A percentile compares a stretch with the other conserved stretches of the same genome.
These are phyloP conservation scores for Calyptomena viridis DNA, from an alignment of 2,113 vertebrate species.

Conservation along the genomic window DNA sequence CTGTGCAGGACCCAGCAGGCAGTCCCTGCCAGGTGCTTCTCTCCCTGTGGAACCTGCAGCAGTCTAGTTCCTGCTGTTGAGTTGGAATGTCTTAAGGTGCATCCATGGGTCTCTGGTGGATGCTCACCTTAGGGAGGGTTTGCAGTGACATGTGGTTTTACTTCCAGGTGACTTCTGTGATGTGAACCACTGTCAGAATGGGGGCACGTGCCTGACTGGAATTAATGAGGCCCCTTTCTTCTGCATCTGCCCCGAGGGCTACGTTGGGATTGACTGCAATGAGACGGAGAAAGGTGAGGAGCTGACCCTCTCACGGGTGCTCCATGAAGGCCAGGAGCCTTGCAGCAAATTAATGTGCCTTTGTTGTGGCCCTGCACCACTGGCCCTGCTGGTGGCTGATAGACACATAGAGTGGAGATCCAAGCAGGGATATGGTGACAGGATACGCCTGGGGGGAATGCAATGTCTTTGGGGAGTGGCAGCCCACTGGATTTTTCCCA, in stretches of 20 bases:
- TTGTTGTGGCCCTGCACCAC: accelerated
- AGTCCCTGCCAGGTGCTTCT: neutral
- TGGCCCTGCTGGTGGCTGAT: neutral
- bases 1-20: neutral
- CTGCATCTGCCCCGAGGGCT: slow-evolving; percentile 90
- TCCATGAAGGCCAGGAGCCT: neutral
- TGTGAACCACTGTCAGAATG: slow-evolving; percentile 85
- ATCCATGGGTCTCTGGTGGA: neutral
- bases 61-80: neutral
- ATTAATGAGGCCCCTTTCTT: slow-evolving; percentile 80
- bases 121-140: neutral
- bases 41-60: neutral
- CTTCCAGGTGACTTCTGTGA: slow-evolving; percentile 86
- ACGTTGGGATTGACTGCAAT: slow-evolving; percentile 85
- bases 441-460: neutral
- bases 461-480: neutral
- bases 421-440: neutral
- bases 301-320: neutral
- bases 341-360: neutral
- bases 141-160: neutral
- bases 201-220: slow-evolving; percentile 86
- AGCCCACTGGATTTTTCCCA: neutral
- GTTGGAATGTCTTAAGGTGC: accelerated
- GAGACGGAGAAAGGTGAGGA: slow-evolving; percentile 84
- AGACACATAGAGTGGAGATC: neutral